A percentile compares a stretch with the other conserved stretches of the same genome.
Evolutionary conservation across 2,113 vertebrate genomes (phyloP).

Genomic region (Serilophus lunatus): DNA sequence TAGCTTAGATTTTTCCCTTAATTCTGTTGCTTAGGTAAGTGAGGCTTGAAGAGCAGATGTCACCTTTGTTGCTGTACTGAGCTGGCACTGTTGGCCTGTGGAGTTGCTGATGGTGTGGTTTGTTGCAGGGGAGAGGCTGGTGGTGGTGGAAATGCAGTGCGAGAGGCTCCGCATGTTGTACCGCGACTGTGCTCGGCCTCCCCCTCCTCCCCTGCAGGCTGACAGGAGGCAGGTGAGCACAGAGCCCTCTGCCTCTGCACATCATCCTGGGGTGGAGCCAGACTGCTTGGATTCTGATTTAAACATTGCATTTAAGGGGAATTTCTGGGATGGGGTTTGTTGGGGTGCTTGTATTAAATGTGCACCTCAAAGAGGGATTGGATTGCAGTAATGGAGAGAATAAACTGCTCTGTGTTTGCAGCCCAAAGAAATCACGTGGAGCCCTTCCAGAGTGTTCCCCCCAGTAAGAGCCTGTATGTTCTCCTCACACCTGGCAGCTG

Average conservation of each 20-base stretch:
- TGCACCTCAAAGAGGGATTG: rapidly evolving
- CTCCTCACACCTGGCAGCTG: slow-evolving; percentile 91
- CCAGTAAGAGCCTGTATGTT: slow-evolving; percentile 98
- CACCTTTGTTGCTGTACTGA: background rate
- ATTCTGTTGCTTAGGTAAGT: background rate
- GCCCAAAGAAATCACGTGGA: slow-evolving; percentile 97
- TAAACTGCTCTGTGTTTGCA: slow-evolving; percentile 37
- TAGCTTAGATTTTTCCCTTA: background rate
- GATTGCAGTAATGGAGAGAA: background rate
- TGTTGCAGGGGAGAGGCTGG: slow-evolving; percentile 87
- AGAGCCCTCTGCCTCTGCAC: background rate
- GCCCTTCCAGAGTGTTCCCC: slow-evolving; percentile 91
- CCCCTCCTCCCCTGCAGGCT: slow-evolving; percentile 91
- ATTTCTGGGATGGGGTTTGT: background rate
- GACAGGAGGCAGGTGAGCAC: slow-evolving; percentile 89
- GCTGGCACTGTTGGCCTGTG: background rate
- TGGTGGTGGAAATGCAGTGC: slow-evolving; percentile 93
- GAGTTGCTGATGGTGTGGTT: background rate
- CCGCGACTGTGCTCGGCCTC: slow-evolving; percentile 93
- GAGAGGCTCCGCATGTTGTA: slow-evolving; percentile 95
- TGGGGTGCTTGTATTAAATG: background rate
- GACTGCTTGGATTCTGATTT: background rate
- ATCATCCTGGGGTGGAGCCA: background rate
- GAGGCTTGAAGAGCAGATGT: background rate
- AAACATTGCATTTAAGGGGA: background rate